These are phyloP conservation scores for Bellardia bayeri DNA, from an alignment of 2,888 invertebrate species.

Conservation along the genomic window DNA sequence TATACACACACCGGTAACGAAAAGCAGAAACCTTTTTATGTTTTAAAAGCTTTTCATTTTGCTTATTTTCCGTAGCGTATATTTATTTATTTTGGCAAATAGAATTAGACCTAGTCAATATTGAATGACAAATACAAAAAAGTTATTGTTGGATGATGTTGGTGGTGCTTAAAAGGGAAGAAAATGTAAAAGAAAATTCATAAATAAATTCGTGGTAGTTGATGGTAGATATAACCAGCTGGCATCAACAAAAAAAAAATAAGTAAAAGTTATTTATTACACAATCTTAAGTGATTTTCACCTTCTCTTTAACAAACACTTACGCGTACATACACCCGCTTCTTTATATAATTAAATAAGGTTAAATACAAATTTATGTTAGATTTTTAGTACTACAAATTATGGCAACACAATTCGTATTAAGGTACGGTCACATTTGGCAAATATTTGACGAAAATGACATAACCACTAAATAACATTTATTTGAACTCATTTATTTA, in stretches of 20 bases:
- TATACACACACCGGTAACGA: not conserved
- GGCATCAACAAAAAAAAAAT: not conserved
- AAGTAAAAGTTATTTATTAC: constrained; percentile 54
- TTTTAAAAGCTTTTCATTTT: constrained; percentile 64
- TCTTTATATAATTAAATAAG: not conserved
- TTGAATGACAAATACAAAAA: constrained; percentile 34
- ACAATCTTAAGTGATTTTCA: constrained; percentile 59
- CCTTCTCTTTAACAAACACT: not conserved
- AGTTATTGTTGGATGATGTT: not conserved
- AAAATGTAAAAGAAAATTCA: constrained; percentile 13
- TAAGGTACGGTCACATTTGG: no score
- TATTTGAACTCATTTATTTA: no score
- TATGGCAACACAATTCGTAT: not conserved
- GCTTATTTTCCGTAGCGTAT: constrained; percentile 1
- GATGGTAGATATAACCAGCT: not conserved
- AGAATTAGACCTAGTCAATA: constrained; percentile 56
- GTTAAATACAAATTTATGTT: not conserved
- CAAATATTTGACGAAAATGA: no score
- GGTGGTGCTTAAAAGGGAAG: not conserved
- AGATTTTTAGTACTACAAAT: not conserved
- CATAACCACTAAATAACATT: no score
- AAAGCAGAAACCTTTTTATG: constrained; percentile 38
- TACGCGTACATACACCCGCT: no score
- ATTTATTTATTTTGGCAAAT: constrained; percentile 37
- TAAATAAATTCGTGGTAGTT: constrained; percentile 49